These are phyloP conservation scores for Haliclona indistincta DNA, from an alignment of 37 sponge, comb jelly and placozoan species.

Conservation along the genomic window DNA sequence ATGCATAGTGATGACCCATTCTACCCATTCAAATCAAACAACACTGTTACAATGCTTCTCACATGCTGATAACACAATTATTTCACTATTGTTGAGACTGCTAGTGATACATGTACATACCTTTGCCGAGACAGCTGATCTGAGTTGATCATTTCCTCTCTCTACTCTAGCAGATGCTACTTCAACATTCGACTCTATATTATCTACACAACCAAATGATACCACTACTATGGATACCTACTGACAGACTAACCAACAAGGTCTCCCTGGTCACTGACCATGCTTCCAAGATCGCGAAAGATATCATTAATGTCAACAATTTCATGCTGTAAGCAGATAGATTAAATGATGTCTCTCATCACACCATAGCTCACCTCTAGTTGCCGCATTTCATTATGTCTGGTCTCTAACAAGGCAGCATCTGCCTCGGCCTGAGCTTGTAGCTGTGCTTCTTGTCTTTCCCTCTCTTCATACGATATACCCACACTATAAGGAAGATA, in stretches of 20 bases:
- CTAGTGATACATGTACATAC: conserved; percentile 23
- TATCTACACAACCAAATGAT: conserved; percentile 36
- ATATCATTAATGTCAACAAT: conserved; percentile 88
- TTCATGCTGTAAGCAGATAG: conserved; percentile 46
- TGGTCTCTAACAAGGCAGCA: conserved; percentile 29
- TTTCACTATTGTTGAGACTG: no score
- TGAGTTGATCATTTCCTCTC: conserved; percentile 62
- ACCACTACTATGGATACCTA: not conserved
- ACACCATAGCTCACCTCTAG: conserved; percentile 32
- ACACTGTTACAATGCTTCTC: no score
- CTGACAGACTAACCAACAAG: conserved; percentile 56
- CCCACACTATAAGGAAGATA: no score
- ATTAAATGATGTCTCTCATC: not conserved
- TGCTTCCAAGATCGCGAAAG: conserved; percentile 79
- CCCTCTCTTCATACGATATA: no score
- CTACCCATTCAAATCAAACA: no score
- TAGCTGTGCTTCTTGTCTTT: conserved; percentile 26
- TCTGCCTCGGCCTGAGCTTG: conserved; percentile 6
- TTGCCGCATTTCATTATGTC: conserved; percentile 60
- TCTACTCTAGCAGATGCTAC: conserved; percentile 43
- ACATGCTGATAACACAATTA: no score
- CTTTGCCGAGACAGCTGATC: conserved; percentile 57
- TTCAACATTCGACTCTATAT: conserved; percentile 79
- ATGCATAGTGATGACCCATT: not conserved
- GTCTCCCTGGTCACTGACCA: conserved; percentile 94